Evolutionary conservation across 1,140 invertebrate genomes (phyloP).

Genomic region (Phenacoccus solenopsis): DNA sequence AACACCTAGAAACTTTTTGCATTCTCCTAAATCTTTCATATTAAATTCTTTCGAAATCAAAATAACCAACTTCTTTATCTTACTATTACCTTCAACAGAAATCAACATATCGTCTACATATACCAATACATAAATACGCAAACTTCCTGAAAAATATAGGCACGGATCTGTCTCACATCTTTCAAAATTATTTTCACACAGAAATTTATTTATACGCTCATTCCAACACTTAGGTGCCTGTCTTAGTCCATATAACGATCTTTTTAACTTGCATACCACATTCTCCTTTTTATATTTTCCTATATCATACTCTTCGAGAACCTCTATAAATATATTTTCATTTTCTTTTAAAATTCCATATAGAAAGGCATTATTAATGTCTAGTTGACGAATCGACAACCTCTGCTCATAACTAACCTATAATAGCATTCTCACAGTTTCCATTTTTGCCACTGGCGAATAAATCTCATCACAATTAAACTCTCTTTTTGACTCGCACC

Average conservation of each 20-base stretch:
- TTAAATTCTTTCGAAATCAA: conserved; percentile 5
- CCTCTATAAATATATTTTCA: conserved; percentile 11
- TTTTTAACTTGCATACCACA: conserved; percentile 14
- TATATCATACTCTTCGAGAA: conserved; percentile 19
- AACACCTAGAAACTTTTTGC: conserved; percentile 11
- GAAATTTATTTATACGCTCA: background rate
- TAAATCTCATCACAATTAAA: conserved; percentile 24
- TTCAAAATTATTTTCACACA: background rate
- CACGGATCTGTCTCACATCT: background rate
- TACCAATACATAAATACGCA: background rate
- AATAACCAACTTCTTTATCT: background rate
- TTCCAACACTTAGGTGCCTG: conserved; percentile 16
- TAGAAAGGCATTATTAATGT: conserved; percentile 18
- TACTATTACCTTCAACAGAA: background rate
- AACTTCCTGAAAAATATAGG: background rate
- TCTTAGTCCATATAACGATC: conserved; percentile 18
- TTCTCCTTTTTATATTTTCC: conserved; percentile 28
- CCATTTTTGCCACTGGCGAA: conserved; percentile 24
- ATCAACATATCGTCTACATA: conserved; percentile 20
- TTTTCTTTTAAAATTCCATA: conserved; percentile 23
- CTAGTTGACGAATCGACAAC: conserved; percentile 16
- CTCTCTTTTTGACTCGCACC: conserved; percentile 23
- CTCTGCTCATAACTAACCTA: background rate
- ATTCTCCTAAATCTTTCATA: background rate
- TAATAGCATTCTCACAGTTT: conserved; percentile 9